Conservation (phyloP, 2,888 invertebrate genomes). For the Eueremaeus valkanovi region DNA sequence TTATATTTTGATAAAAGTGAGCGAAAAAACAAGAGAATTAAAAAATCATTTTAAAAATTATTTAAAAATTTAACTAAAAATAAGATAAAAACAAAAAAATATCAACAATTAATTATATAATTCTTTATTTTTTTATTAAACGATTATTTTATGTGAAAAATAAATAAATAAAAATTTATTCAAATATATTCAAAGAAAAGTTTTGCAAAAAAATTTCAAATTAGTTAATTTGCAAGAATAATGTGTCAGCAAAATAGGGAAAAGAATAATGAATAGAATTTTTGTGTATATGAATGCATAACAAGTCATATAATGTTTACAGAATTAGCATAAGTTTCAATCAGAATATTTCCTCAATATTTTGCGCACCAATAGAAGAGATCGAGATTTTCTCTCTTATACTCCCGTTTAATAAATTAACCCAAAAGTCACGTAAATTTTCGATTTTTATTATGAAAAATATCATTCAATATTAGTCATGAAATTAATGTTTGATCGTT, state of each 20-base stretch:
- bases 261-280: not conserved
- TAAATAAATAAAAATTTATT: not conserved
- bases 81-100: too few relatives aligned
- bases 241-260: not conserved
- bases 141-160: not conserved
- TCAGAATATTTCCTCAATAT: not conserved
- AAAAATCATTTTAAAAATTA: not conserved
- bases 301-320: too few relatives aligned
- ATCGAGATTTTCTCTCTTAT: not conserved
- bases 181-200: not conserved
- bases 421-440: constrained; percentile 13
- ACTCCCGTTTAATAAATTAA: not conserved
- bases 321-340: constrained; percentile 26
- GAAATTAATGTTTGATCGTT: not conserved
- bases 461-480: not conserved
- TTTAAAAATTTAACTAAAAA: not conserved
- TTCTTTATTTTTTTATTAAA: not conserved
- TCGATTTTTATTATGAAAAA: not conserved
- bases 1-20: too few relatives aligned
- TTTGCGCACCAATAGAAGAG: not conserved
- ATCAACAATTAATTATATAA: not conserved
- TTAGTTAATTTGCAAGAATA: constrained; percentile 23
- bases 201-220: not conserved
- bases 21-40: not conserved
- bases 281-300: not conserved